Conservation (phyloP, 2,888 invertebrate genomes). For the Meandrusa payeni region DNA sequence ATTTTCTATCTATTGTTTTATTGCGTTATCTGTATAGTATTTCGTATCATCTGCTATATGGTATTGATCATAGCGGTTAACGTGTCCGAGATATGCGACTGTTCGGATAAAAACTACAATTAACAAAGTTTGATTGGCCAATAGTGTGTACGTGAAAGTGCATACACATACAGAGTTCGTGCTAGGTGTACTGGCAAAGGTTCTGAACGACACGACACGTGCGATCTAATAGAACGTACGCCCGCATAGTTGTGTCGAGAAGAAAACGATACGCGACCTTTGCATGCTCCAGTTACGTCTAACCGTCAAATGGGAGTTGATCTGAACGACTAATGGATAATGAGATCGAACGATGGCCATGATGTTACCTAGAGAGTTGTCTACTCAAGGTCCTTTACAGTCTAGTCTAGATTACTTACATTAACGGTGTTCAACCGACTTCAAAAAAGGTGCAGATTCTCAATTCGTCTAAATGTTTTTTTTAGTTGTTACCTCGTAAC, state of each 20-base stretch:
- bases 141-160: not conserved
- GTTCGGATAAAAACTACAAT: too few relatives aligned
- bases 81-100: too few relatives aligned
- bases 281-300: constrained; percentile 45
- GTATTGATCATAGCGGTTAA: too few relatives aligned
- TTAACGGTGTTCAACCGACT: too few relatives aligned
- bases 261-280: constrained; percentile 44
- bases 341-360: constrained; percentile 8
- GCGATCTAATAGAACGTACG: constrained; percentile 21
- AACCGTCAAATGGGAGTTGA: constrained; percentile 39
- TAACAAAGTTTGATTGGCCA: not conserved
- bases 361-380: not conserved
- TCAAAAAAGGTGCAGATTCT: too few relatives aligned
- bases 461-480: too few relatives aligned
- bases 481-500: too few relatives aligned
- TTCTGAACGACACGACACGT: constrained; percentile 8
- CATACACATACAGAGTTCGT: not conserved
- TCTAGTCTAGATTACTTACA: too few relatives aligned
- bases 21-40: too few relatives aligned
- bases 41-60: too few relatives aligned
- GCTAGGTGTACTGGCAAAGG: constrained; percentile 7
- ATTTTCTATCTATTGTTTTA: too few relatives aligned
- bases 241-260: constrained; percentile 27
- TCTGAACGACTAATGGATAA: constrained; percentile 8
- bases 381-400: too few relatives aligned